These are phyloP conservation scores for Acleris sparsana DNA, from an alignment of 2,888 invertebrate genomes.

Conservation along the genomic window DNA sequence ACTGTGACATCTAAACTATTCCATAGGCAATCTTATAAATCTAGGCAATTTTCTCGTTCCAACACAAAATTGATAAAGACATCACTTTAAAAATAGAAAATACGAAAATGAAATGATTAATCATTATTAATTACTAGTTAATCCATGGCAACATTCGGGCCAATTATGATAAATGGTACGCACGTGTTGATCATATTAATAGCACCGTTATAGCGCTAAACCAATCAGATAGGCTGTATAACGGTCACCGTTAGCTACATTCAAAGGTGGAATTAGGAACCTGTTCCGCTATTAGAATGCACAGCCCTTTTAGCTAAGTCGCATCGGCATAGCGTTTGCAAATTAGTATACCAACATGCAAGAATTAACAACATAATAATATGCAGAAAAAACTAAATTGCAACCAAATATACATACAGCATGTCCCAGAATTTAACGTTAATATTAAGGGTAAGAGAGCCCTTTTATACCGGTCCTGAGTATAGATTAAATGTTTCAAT, in stretches of 20 bases:
- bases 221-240: constrained; percentile 30
- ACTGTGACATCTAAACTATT: too few species aligned
- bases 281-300: constrained; percentile 26
- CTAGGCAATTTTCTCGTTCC: too few species aligned
- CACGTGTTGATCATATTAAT: constrained; percentile 39
- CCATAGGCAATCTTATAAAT: too few species aligned
- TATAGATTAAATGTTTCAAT: too few species aligned
- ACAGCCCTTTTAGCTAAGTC: constrained; percentile 15
- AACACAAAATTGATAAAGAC: constrained; percentile 4
- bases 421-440: too few species aligned
- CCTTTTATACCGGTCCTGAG: too few species aligned
- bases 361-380: too few species aligned
- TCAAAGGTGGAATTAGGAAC: constrained; percentile 31
- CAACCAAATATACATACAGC: too few species aligned
- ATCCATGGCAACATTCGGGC: constrained; percentile 18
- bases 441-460: too few species aligned
- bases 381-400: too few species aligned
- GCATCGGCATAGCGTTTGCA: too few species aligned
- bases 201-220: constrained; percentile 36
- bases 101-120: constrained; percentile 13
- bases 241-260: constrained; percentile 29
- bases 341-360: too few species aligned
- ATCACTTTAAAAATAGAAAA: constrained; percentile 1
- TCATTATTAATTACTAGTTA: constrained; percentile 29
- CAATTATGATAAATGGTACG: constrained; percentile 34